Evolutionary conservation across 1,140 invertebrate genomes (phyloP), one percentile per base, ranked within the genome.

Genomic region (Linepithema humile): DNA sequence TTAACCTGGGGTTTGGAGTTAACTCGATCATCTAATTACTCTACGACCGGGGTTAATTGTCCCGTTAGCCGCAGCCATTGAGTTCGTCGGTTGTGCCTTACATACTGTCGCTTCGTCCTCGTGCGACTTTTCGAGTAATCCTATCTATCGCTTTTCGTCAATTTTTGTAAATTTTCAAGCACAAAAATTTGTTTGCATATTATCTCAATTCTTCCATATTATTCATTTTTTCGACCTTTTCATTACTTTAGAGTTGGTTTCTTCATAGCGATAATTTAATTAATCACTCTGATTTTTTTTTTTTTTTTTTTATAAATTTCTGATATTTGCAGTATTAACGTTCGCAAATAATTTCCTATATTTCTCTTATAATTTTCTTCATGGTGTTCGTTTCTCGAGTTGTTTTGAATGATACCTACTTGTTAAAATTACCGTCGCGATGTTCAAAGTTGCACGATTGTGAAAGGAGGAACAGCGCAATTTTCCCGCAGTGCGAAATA

Each of bases 21-120:
- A 92, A 93, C 92, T 92, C 91, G 90, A 92, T 94, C 88, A 93
- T 94, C 87, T 91, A 92, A 93, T 94, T 93, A 93, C 90, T 89
- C 84, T 65, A 90, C 84, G 87, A 82, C 82, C 86, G 85, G 88
- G 93, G 92, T 93, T 93, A 94, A 93, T 93, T 93, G 91, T 90
- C 89, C 90, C 91, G 90, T 92, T 92, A 91, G 90, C 83, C 70
- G 84, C 87, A 82, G 83, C 70, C 83, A 60, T n/a, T 57, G 70
- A 57, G 88, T 84, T 72, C 62, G 26, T 67, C 20, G 15, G 35
- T 78, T 17, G 35, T 29, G 32, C 17, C 32, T 29, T 40, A 29
- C 64, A 10, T 62, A 38, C 17, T 12, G 32, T 57, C 73, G 53
- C 15, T 40, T 55, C 43, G 45, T 59, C 62, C 40, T 48, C 59